A percentile compares a stretch with the other conserved stretches of the same genome.
Evolutionary conservation across 2,888 invertebrate genomes (phyloP).

Genomic region (Heteropelma amictum): DNA sequence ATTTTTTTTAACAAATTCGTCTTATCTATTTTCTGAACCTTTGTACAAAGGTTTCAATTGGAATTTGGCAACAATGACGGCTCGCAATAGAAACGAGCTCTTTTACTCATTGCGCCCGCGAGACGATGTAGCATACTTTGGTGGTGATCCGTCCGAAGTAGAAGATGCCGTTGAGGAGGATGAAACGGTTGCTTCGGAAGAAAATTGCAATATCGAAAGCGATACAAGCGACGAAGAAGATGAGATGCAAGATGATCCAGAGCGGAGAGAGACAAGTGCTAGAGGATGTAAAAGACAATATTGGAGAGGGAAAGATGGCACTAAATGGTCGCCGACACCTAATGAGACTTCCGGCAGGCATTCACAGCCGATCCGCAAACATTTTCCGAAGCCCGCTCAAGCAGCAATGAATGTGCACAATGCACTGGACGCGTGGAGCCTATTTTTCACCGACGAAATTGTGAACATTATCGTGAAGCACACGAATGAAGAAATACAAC

Average conservation of each 20-base stretch:
- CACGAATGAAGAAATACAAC: background rate
- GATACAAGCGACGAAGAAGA: background rate
- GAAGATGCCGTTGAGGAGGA: background rate
- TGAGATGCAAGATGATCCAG: background rate
- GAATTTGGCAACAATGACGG: too few species aligned
- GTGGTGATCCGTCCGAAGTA: background rate
- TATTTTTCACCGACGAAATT: background rate
- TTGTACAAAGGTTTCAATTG: too few species aligned
- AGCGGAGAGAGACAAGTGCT: background rate
- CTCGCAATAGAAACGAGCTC: too few species aligned
- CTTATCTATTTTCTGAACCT: too few species aligned
- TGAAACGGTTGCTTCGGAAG: background rate
- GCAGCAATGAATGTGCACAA: background rate
- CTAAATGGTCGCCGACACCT: background rate
- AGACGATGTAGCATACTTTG: background rate
- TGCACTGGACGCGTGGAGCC: background rate
- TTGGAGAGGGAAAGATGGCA: background rate
- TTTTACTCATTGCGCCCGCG: background rate
- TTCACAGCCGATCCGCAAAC: background rate
- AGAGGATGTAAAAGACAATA: background rate
- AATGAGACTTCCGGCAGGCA: background rate
- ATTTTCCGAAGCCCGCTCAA: background rate
- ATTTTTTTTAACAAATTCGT: too few species aligned
- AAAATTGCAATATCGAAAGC: background rate
- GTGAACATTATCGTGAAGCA: background rate